Evolutionary conservation across 2,888 invertebrate species (phyloP), one percentile per base, ranked within the genome.

Genomic region (Dolichopus griseipennis): DNA sequence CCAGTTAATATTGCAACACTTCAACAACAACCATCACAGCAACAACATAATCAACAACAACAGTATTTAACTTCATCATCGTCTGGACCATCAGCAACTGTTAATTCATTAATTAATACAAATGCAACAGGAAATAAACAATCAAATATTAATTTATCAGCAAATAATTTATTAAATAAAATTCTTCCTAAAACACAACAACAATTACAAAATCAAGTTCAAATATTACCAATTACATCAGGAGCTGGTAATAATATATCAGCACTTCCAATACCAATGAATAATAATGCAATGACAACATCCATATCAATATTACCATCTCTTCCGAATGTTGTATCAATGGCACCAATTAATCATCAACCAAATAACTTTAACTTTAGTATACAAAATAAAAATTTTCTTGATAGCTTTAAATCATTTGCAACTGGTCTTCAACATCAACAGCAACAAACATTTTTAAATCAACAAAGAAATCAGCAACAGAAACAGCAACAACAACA

Each of bases 121-220:
- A 18, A 18, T 18, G 1, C 15, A 18, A 52, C 52, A 52, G 12
- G 12, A 10, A 37, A 37, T 37, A 18, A 12, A 52, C 18, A 15
- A 52, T 18, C 15, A 6, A 18, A 52, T 18, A 18, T 52, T 2
- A 18, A 15, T 12, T 6, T 15, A 52, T 67, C 75, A 72, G 10
- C 68, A 83, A 65, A 82, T 80, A 37, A 22, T 63, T 34, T 34
- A 34, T 64, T 64, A n/a, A 12, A 34, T 34, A 18, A 33, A 37
- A 64, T 64, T 34, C 33, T 64, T 34, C 64, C 64, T n/a, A 64
- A 64, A 64, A 20, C 62, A 22, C 62, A 62, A 22, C 62, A 62
- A 22, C 4, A 8, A 22, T 34, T 37, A 34, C 64, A 64, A 64
- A 64, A 64, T 64, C 37, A 64, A 63, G 33, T 64, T n/a, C 64